phyloP scores from a whole-genome alignment of 2,797 vertebrate species.

The Enteromius trimaculatus region DNA sequence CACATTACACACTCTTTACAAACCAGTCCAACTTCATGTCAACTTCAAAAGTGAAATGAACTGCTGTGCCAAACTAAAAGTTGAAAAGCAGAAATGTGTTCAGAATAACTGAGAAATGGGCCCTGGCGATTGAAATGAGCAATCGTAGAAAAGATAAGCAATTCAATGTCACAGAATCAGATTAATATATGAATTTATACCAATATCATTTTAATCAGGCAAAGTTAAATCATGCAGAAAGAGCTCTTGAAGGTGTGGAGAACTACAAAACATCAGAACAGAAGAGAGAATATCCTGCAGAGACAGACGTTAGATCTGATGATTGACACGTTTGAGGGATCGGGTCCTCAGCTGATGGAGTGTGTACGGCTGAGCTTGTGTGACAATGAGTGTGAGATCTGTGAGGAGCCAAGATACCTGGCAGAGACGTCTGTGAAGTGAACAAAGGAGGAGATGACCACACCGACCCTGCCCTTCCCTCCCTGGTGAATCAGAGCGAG shows the following conservation, averaged over 20 bases:
- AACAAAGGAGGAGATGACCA: conserved; percentile 94
- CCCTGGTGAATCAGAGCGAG: conserved; percentile 76
- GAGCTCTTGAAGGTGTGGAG: not conserved
- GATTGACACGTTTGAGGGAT: not conserved
- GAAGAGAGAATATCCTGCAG: not conserved
- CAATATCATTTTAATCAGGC: too few species aligned
- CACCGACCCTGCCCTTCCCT: conserved; percentile 92
- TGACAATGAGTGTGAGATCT: not conserved
- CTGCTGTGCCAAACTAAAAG: not conserved
- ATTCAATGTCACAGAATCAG: not conserved
- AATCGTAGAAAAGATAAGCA: not conserved
- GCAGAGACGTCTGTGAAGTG: conserved; percentile 94
- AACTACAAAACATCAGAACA: not conserved
- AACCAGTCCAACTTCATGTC: too few species aligned
- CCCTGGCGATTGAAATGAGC: too few species aligned
- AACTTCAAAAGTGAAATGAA: not conserved
- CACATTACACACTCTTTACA: not conserved
- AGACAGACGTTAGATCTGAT: not conserved
- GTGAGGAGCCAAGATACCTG: conserved; percentile 79
- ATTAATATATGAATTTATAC: not conserved
- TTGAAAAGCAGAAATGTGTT: not conserved
- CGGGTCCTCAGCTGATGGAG: not conserved
- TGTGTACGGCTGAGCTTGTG: too few species aligned
- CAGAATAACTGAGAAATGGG: not conserved
- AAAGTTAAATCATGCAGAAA: not conserved